These are phyloP conservation scores for Vicugna pacos DNA, from an alignment of 2,113 vertebrate species.

Conservation along the genomic window DNA sequence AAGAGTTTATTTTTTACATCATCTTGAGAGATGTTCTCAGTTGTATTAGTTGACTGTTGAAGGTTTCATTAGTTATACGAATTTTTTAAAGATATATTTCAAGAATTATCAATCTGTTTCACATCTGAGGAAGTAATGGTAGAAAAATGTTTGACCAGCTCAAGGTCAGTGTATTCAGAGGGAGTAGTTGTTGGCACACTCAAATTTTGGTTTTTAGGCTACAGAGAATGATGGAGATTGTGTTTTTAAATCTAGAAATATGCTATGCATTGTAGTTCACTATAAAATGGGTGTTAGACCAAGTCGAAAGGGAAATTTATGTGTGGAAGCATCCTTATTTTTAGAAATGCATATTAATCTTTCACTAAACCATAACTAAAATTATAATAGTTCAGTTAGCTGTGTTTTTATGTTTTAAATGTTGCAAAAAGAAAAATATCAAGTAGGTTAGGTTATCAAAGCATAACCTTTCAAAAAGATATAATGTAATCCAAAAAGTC, in stretches of 20 bases:
- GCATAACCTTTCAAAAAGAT: conserved; percentile 32
- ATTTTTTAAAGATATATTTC: neutral
- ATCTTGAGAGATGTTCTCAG: neutral
- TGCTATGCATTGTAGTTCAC: neutral
- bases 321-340: neutral
- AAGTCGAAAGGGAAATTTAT: conserved; percentile 29
- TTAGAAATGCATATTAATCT: conserved; percentile 7
- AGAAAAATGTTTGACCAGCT: neutral
- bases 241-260: neutral
- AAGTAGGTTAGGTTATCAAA: neutral
- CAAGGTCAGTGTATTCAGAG: neutral
- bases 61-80: neutral
- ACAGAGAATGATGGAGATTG: neutral
- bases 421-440: neutral
- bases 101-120: neutral
- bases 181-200: neutral
- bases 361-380: conserved; percentile 19
- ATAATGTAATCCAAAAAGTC: neutral
- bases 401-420: conserved; percentile 8
- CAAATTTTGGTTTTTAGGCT: neutral
- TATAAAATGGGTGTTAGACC: neutral
- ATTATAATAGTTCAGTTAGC: neutral
- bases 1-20: neutral
- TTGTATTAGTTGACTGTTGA: neutral
- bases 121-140: neutral